These are phyloP conservation scores for Myrmecobius fasciatus DNA, from an alignment of 2,113 vertebrate genomes.

Conservation along the genomic window DNA sequence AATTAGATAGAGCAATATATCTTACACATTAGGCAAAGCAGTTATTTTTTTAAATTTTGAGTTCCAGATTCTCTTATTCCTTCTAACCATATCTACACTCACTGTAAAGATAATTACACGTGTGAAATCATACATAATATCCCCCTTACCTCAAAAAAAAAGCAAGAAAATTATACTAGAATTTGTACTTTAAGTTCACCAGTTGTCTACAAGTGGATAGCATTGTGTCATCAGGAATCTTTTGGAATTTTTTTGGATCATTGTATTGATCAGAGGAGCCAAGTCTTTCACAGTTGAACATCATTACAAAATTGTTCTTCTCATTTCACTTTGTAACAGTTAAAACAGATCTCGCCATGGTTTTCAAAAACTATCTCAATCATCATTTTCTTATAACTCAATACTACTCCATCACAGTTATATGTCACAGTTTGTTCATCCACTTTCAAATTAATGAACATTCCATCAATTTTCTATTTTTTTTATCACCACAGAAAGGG, in stretches of 20 bases:
- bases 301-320: rapidly evolving
- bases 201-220: background rate
- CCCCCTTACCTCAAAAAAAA: background rate
- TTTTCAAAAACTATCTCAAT: background rate
- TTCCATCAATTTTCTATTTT: background rate
- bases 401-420: background rate
- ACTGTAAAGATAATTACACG: background rate
- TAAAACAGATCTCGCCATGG: background rate
- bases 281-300: no score
- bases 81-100: background rate
- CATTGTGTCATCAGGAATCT: background rate
- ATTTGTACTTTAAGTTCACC: background rate
- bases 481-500: background rate
- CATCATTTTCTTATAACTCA: background rate
- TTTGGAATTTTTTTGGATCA: background rate
- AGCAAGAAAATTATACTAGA: background rate
- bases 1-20: no score
- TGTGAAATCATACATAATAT: background rate
- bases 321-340: background rate
- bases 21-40: background rate
- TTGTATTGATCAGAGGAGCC: background rate
- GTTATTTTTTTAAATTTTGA: background rate
- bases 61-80: background rate
- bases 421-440: background rate
- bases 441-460: background rate